A percentile compares a stretch with the other conserved stretches of the same genome.
phyloP scores from a whole-genome alignment of 2,797 vertebrate genomes.

The Cyprinella venusta region DNA sequence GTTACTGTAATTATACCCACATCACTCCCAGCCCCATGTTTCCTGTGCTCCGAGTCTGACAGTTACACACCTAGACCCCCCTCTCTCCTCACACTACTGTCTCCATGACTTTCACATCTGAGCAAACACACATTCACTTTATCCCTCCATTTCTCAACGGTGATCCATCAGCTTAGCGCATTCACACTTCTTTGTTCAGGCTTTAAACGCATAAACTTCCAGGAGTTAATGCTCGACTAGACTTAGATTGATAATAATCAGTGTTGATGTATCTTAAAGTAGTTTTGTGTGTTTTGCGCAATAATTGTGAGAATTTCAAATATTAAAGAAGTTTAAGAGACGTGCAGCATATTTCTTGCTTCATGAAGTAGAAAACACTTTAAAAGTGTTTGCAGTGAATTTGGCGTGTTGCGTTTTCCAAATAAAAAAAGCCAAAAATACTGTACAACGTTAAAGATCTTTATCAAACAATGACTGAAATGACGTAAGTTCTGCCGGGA shows the following conservation, averaged over 20 bases:
- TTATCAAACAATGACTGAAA: neutral
- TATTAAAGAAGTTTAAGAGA: conserved; percentile 45
- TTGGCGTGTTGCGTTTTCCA: neutral
- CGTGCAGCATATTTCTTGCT: conserved; percentile 27
- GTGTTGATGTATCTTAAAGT: conserved; percentile 20
- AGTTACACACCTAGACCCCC: conserved; percentile 19
- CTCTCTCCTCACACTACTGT: conserved; percentile 16
- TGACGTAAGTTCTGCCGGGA: too few species aligned
- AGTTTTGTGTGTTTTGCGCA: neutral
- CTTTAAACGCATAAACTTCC: conserved; percentile 11
- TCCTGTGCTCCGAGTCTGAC: conserved; percentile 16
- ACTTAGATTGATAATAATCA: conserved; percentile 22
- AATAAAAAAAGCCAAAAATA: neutral
- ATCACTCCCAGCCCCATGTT: neutral
- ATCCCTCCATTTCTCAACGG: conserved; percentile 32
- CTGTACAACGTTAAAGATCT: neutral
- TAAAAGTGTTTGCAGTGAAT: conserved; percentile 29
- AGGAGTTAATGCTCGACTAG: conserved; percentile 3
- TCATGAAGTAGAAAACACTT: conserved; percentile 45
- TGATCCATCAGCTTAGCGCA: conserved; percentile 44
- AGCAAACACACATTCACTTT: conserved; percentile 27
- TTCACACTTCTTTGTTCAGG: conserved; percentile 6
- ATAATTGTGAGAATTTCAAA: conserved; percentile 8
- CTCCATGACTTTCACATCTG: conserved; percentile 42
- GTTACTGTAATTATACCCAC: conserved; percentile 24